phyloP scores from a whole-genome alignment of 2,797 vertebrate species.

The Podargus strigoides region DNA sequence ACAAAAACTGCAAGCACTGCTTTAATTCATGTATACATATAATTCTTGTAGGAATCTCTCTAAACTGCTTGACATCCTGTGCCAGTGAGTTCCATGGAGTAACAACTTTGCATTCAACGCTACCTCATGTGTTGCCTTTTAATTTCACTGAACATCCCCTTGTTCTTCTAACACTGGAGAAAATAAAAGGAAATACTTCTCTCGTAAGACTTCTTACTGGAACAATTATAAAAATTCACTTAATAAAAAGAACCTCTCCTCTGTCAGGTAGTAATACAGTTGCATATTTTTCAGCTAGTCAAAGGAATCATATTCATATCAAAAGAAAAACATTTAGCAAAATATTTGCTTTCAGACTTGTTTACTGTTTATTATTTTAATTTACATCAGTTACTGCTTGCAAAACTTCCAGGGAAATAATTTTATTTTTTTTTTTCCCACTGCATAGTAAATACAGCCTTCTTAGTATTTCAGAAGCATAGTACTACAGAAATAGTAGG shows the following conservation, averaged over 20 bases:
- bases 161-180: background rate
- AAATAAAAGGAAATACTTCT: slow-evolving; percentile 9
- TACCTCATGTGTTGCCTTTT: slow-evolving; percentile 18
- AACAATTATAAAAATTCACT: background rate
- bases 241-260: background rate
- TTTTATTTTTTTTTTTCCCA: slow-evolving; percentile 15
- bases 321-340: slow-evolving; percentile 66
- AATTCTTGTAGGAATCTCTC: background rate
- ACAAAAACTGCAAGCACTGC: background rate
- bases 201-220: background rate
- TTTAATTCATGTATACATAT: slow-evolving; percentile 5
- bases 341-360: slow-evolving; percentile 59
- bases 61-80: background rate
- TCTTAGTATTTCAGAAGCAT: slow-evolving; percentile 62
- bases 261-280: background rate
- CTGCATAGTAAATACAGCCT: slow-evolving; percentile 59
- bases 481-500: slow-evolving; percentile 17
- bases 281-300: background rate
- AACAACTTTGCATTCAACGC: background rate
- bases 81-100: slow-evolving; percentile 1
- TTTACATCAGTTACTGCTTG: slow-evolving; percentile 59
- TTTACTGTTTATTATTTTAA: slow-evolving; percentile 60
- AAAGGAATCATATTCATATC: slow-evolving; percentile 12
- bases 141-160: slow-evolving; percentile 21
- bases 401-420: slow-evolving; percentile 60